A percentile compares a stretch with the other conserved stretches of the same genome.
phyloP scores from a whole-genome alignment of 2,888 invertebrate genomes.

The Pedicia rivosa region DNA sequence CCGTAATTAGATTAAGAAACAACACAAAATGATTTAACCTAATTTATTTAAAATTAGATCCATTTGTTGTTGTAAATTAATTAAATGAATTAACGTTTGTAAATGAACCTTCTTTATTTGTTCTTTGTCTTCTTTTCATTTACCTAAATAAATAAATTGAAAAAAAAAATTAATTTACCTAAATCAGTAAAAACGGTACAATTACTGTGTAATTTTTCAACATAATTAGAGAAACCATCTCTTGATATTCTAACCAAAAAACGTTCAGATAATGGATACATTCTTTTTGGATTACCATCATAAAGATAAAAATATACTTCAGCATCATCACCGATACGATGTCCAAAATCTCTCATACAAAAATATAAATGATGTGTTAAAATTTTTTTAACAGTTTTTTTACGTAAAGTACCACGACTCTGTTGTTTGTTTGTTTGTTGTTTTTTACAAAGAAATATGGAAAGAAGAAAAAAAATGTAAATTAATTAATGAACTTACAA shows the following conservation, averaged over 20 bases:
- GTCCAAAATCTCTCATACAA: slow-evolving; percentile 77
- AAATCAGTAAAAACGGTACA: slow-evolving; percentile 73
- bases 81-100: slow-evolving; percentile 8
- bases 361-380: slow-evolving; percentile 69
- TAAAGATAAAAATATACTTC: slow-evolving; percentile 78
- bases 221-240: slow-evolving; percentile 79
- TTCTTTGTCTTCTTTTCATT: slow-evolving; percentile 1
- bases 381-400: slow-evolving; percentile 26
- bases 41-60: no score
- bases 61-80: no score
- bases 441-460: no score
- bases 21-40: no score
- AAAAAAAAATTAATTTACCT: slow-evolving; percentile 29
- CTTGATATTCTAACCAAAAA: slow-evolving; percentile 79
- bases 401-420: slow-evolving; percentile 30
- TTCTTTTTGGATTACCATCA: slow-evolving; percentile 48
- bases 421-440: slow-evolving; percentile 11
- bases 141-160: neutral
- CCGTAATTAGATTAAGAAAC: no score
- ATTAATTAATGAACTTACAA: no score
- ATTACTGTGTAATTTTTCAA: slow-evolving; percentile 73
- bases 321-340: slow-evolving; percentile 75
- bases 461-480: slow-evolving; percentile 4
- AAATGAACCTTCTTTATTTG: neutral
- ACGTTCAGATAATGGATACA: slow-evolving; percentile 70